Evolutionary conservation across 2,797 vertebrate species (phyloP), one percentile per base, ranked within the genome.

Genomic region (Pachyuromys duprasi): DNA sequence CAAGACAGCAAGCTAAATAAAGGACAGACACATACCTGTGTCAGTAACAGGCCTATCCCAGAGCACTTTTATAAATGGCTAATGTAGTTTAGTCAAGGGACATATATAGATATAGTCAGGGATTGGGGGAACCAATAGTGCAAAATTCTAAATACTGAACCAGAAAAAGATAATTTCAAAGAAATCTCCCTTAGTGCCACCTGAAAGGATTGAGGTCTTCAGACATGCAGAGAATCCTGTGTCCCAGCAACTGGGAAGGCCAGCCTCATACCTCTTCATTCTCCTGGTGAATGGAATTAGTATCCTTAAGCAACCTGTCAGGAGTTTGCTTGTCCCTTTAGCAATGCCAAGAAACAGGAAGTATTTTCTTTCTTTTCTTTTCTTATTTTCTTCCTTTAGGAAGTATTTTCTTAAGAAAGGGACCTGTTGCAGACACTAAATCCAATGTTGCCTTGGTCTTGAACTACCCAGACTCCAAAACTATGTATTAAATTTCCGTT

Each of bases 1-100:
- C 4, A 84, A 74, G 60, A 63, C 1, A 89, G 17, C 22, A 96
- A n/a, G 33, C 8, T 94, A 79, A 93, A 89, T 93, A 70, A 93
- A 91, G 24, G 4, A 84, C 45, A 63, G 63, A 91, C 17, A 89
- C 4, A 45, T 3, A 55, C 26, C 69, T 65, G 2, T 31, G 22
- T n/a, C 57, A 49, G 28, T 57, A 53, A 78, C 39, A 28, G 18
- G 9, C 6, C 12, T 15, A 22, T 18, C 5, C 42, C 75, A 60
- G 87, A 8, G 8, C 13, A 69, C 45, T 69, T 93, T 67, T 70
- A 45, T 11, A 67, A 49, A 12, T 36, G 2, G 33, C 14, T 67
- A 90, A 63, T 0, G 5, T 6, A 45, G 22, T 55, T 86, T 81
- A 70, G 20, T 92, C 13, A 53, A 79, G 5, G 28, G 8, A 84